phyloP scores from a whole-genome alignment of 2,888 invertebrate genomes.

The Zele albiditarsus region DNA sequence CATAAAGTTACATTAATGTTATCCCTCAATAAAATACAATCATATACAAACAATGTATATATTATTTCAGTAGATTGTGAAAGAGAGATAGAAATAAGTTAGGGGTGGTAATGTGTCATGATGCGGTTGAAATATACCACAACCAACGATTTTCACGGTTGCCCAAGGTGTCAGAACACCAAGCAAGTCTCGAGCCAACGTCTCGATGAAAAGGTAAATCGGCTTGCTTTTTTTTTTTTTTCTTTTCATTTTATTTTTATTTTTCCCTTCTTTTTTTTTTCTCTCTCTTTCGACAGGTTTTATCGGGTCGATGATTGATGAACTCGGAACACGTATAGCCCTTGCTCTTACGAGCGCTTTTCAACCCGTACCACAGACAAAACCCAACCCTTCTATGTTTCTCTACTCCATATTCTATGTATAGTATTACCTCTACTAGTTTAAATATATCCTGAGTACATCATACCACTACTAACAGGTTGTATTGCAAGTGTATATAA shows the following conservation, averaged over 20 bases:
- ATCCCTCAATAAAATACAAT: no score
- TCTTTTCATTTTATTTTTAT: neutral
- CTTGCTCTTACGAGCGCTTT: neutral
- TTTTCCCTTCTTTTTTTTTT: constrained; percentile 22
- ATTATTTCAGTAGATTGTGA: neutral
- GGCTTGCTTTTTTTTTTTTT: constrained; percentile 48
- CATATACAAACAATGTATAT: no score
- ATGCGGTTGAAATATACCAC: neutral
- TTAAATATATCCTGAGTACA: neutral
- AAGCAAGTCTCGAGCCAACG: constrained; percentile 12
- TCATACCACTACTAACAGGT: constrained; percentile 15
- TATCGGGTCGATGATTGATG: constrained; percentile 66
- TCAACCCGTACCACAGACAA: neutral
- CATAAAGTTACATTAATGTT: no score
- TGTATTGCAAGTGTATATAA: constrained; percentile 5
- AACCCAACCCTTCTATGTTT: constrained; percentile 6
- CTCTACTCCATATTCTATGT: constrained; percentile 4
- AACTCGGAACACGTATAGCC: constrained; percentile 50
- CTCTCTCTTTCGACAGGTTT: constrained; percentile 52
- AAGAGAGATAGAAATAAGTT: neutral
- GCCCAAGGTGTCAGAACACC: constrained; percentile 24
- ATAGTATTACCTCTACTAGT: neutral
- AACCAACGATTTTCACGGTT: constrained; percentile 6
- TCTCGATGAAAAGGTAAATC: constrained; percentile 58
- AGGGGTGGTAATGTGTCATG: neutral